Percentiles rank a stretch among this genome's conserved stretches.
Evolutionary conservation across 2,113 vertebrate genomes (phyloP).

Genomic region (Gallinago jamesoni): DNA sequence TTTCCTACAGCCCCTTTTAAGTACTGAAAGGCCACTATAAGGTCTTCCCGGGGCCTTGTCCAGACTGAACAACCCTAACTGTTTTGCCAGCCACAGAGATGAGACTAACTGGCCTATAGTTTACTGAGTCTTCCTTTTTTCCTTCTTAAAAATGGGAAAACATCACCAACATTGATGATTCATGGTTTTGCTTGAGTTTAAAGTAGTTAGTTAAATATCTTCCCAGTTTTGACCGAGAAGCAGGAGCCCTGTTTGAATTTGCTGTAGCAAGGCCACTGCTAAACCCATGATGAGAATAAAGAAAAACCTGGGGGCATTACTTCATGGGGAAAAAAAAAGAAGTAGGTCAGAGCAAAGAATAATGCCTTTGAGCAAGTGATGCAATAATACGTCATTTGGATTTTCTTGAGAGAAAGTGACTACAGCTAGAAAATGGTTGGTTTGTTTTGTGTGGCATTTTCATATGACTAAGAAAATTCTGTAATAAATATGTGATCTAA

Average conservation of each 20-base stretch:
- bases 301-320: background rate
- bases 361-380: background rate
- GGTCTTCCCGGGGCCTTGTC: too few relatives aligned
- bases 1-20: too few relatives aligned
- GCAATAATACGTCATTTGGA: background rate
- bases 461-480: background rate
- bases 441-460: background rate
- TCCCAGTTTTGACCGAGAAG: background rate
- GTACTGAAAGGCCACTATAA: background rate
- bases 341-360: background rate
- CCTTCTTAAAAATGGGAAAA: background rate
- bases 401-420: background rate
- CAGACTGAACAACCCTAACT: background rate
- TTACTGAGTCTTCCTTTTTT: background rate
- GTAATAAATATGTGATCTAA: background rate
- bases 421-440: background rate
- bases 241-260: background rate
- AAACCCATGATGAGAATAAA: background rate
- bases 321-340: background rate
- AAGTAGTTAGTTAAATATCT: background rate
- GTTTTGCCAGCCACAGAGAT: background rate
- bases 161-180: background rate
- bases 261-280: background rate
- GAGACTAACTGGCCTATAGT: background rate
- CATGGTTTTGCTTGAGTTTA: background rate